Base-by-base conservation (phyloP, 2,113 vertebrate species). In the Lepisosteus oculatus region DNA sequence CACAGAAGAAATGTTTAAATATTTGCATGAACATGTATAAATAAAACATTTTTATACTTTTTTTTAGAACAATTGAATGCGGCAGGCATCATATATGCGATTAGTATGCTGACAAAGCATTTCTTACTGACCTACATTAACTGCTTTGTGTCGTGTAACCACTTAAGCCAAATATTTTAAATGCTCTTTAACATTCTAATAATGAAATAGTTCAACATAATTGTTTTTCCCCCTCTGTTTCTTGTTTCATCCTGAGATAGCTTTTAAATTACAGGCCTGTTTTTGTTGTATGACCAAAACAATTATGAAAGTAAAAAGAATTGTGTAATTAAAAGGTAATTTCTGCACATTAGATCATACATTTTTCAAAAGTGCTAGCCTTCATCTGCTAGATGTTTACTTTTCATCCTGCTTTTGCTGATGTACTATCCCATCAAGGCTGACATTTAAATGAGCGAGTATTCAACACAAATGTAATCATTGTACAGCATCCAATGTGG, bases 371-470 rank as follows among this genome's bases (percentile, higher is more conserved):
- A 89, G 87, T 85, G 84, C 88, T 86, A 83, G 87, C 86, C 83
- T 90, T 93, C 89, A 92, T 90, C 90, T 92, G 91, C 89, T 91
- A 84, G 80, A 88, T 89, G 85, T 91, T 91, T 92, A 88, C 87
- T 90, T 90, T 88, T 86, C 77, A 81, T 86, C 89, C 90, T 65
- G 67, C 67, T 84, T 72, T 88, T 83, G 73, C 85, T 87, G 88
- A 87, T 87, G 89, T 78, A 88, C 90, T 64, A 0, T 88, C 91
- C 92, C 91, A 88, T 95, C 93, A 93, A 85, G 76, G 88, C 93
- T 96, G 94, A 95, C 94, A 95, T 95, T 96, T 95, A 95, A 96
- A 95, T 95, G 94, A 95, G 91, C 90, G 91, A 92, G 93, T 94
- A 90, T 94, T 94, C 92, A 93, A 93, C 92, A 93, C 93, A 94